Evolutionary conservation across 1,140 invertebrate species (phyloP).

Genomic region (Hylaeus volcanicus): DNA sequence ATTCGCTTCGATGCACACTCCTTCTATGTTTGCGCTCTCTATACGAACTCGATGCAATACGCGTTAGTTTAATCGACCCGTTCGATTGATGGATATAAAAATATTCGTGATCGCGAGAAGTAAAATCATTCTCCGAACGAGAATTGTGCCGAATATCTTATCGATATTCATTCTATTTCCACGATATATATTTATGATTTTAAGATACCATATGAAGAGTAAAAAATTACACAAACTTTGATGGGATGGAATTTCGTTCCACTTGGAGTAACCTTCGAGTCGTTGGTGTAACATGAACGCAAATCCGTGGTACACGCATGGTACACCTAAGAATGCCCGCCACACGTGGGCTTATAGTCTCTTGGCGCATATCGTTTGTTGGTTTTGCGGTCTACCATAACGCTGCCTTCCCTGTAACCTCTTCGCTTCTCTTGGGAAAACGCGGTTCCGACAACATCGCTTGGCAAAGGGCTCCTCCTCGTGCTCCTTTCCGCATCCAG

Average conservation of each 20-base stretch:
- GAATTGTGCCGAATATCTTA: too few relatives aligned
- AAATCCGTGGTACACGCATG: conserved; percentile 1
- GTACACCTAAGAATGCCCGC: conserved; percentile 23
- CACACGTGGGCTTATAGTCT: conserved; percentile 54
- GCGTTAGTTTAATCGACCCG: not conserved
- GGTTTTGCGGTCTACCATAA: conserved; percentile 75
- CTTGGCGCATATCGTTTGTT: conserved; percentile 73
- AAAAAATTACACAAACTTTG: too few relatives aligned
- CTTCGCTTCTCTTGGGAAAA: conserved; percentile 65
- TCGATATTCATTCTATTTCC: too few relatives aligned
- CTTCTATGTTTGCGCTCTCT: conserved; percentile 46
- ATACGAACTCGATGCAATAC: conserved; percentile 36
- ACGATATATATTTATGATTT: too few relatives aligned
- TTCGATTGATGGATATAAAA: not conserved
- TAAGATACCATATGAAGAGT: too few relatives aligned
- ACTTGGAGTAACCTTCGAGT: not conserved
- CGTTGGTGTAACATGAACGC: not conserved
- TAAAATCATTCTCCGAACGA: too few relatives aligned
- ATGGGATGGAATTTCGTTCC: not conserved
- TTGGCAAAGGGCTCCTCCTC: conserved; percentile 53
- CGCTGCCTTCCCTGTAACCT: conserved; percentile 65
- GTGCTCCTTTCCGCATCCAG: conserved; percentile 39
- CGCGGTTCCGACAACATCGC: conserved; percentile 54
- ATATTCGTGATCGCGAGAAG: not conserved
- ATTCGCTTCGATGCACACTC: conserved; percentile 66